Evolutionary conservation across 2,888 invertebrate species (phyloP), one percentile per base, ranked within the genome.

Genomic region (Timema podura): DNA sequence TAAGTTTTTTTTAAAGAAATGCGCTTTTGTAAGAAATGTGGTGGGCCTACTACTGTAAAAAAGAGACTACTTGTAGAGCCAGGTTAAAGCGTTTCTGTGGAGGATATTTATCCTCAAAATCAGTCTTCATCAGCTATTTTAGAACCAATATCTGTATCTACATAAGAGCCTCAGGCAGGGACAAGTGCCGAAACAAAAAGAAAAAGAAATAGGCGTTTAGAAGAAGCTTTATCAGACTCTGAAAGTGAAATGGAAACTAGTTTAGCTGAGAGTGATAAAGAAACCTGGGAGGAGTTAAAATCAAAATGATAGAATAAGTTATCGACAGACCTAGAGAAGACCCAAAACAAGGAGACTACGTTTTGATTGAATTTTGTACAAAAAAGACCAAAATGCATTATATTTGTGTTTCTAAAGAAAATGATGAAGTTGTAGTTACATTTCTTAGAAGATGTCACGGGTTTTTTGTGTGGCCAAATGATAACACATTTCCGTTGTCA

Each of bases 291-390:
- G 30, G 7, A 57, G 9, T 8, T 57, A n/a, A 57, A 57, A 11
- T 16, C 15, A 57, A 11, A 57, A 11, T 13, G 9, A 5, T 13
- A n/a, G n/a, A 57, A 57, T 13, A n/a, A 16, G 13, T 15, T 57
- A 30, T n/a, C 6, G 57, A 13, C 10, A 5, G 5, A 10, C 8
- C 15, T n/a, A 57, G 30, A 8, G 57, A 57, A n/a, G n/a, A 10
- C 51, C 57, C n/a, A n/a, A 11, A 11, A 13, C 6, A 9, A 57
- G 57, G 30, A 16, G 9, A 57, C n/a, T 57, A 57, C 8, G 15
- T 57, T n/a, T 8, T 57, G 15, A n/a, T 57, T n/a, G 16, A 57
- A 30, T 57, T 57, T 57, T 57, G 5, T n/a, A n/a, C 57, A 57
- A 57, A 57, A n/a, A 7, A 57, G 30, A 30, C 30, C 30, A 30